These are phyloP conservation scores for Dolichotis patagonum DNA, from an alignment of 2,113 vertebrate species.

Conservation along the genomic window DNA sequence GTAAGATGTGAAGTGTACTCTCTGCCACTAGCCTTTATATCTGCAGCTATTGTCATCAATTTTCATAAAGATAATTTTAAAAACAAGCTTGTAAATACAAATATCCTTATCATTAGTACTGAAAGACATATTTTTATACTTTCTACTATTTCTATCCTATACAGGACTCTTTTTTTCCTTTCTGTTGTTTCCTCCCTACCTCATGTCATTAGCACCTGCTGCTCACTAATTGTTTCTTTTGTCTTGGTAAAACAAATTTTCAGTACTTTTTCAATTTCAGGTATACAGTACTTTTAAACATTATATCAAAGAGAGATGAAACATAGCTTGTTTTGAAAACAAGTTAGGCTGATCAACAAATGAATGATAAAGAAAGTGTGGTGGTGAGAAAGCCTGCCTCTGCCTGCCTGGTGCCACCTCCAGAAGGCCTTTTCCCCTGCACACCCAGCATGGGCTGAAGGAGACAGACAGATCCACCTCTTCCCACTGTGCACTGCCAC, in stretches of 20 bases:
- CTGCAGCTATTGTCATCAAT: conserved; percentile 36
- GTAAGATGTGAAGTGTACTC: conserved; percentile 59
- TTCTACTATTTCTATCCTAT: neutral
- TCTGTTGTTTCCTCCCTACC: neutral
- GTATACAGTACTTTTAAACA: neutral
- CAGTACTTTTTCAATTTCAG: neutral
- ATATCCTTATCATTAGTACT: conserved; percentile 33
- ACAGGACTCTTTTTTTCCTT: neutral
- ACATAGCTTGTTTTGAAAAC: neutral
- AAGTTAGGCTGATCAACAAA: neutral
- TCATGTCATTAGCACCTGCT: neutral
- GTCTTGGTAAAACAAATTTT: conserved; percentile 20
- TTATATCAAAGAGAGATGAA: neutral
- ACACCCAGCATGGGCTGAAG: no score
- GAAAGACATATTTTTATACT: conserved; percentile 39
- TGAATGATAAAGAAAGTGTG: neutral
- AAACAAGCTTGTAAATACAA: conserved; percentile 39
- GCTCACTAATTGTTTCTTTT: conserved; percentile 22
- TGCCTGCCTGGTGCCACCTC: no score
- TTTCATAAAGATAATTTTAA: conserved; percentile 67
- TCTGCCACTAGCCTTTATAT: conserved; percentile 62
- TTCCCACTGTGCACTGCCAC: no score
- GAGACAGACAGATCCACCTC: no score
- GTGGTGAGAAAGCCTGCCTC: no score
- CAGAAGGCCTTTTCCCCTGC: no score